Percentiles rank a stretch among this genome's conserved stretches.
These are phyloP conservation scores for Melieria omissa DNA, from an alignment of 2,888 invertebrate genomes.

Conservation along the genomic window DNA sequence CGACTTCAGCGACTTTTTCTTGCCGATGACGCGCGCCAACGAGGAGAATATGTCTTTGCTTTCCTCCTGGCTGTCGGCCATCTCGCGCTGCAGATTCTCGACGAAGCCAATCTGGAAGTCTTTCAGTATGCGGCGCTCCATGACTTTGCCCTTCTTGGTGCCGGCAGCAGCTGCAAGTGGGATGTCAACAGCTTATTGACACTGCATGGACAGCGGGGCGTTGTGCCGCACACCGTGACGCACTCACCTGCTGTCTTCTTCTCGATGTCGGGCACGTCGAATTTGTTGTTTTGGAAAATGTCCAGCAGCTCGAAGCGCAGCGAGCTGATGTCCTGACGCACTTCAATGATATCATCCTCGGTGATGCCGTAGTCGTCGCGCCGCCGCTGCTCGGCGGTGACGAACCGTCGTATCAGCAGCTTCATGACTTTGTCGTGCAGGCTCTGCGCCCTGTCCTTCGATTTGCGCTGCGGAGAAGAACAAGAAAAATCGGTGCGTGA, in stretches of 20 bases:
- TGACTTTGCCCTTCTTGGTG: conserved; percentile 77
- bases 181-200: not conserved
- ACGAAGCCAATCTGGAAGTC: conserved; percentile 93
- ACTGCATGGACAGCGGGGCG: no score
- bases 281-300: conserved; percentile 88
- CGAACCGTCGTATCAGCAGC: conserved; percentile 88
- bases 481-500: conserved; percentile 16
- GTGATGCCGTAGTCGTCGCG: conserved; percentile 92
- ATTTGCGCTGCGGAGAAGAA: conserved; percentile 72
- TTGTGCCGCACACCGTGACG: not conserved
- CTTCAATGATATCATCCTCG: conserved; percentile 98
- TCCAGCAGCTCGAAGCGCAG: conserved; percentile 92
- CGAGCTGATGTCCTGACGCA: conserved; percentile 96
- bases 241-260: conserved; percentile 69
- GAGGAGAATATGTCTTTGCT: conserved; percentile 85
- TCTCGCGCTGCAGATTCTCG: conserved; percentile 82
- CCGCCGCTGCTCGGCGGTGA: conserved; percentile 88
- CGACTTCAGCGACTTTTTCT: conserved; percentile 65
- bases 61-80: conserved; percentile 72
- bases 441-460: conserved; percentile 76
- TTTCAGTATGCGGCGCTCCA: conserved; percentile 86
- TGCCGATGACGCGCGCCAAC: conserved; percentile 83
- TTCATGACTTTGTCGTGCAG: conserved; percentile 88
- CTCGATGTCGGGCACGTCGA: conserved; percentile 82
- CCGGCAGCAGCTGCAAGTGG: conserved; percentile 74